Evolutionary conservation across 2,113 vertebrate genomes (phyloP).

Genomic region (Bujurquina vittata): DNA sequence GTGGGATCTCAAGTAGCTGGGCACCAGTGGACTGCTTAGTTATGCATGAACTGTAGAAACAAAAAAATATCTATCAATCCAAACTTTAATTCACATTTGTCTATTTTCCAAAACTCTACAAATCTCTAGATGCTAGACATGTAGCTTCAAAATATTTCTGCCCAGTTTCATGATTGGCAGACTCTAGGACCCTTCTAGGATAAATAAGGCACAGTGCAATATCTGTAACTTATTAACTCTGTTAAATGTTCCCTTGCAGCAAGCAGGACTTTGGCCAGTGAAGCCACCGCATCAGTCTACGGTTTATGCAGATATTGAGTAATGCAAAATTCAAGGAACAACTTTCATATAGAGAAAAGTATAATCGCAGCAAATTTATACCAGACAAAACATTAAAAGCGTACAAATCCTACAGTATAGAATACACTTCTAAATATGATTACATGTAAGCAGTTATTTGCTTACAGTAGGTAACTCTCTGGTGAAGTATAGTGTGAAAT

Average conservation of each 20-base stretch:
- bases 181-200: not conserved
- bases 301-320: not conserved
- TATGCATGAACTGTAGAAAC: not conserved
- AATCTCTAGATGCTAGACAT: not conserved
- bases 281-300: not conserved
- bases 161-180: not conserved
- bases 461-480: conserved; percentile 5
- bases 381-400: conserved; percentile 2
- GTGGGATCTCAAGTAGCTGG: not conserved
- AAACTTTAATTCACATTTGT: conserved; percentile 5
- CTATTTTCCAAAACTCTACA: conserved; percentile 1
- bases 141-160: not conserved
- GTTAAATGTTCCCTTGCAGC: conserved; percentile 43
- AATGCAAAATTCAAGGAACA: not conserved
- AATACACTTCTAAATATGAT: conserved; percentile 40
- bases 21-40: not conserved
- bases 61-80: not conserved
- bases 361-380: not conserved
- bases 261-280: conserved; percentile 71
- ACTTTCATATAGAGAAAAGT: conserved; percentile 16
- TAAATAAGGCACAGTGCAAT: conserved; percentile 24
- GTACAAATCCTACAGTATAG: conserved; percentile 13
- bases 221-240: conserved; percentile 76
- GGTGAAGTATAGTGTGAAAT: not conserved
- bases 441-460: conserved; percentile 52